phyloP scores from a whole-genome alignment of 2,888 invertebrate species.

The Odontothrips loti region DNA sequence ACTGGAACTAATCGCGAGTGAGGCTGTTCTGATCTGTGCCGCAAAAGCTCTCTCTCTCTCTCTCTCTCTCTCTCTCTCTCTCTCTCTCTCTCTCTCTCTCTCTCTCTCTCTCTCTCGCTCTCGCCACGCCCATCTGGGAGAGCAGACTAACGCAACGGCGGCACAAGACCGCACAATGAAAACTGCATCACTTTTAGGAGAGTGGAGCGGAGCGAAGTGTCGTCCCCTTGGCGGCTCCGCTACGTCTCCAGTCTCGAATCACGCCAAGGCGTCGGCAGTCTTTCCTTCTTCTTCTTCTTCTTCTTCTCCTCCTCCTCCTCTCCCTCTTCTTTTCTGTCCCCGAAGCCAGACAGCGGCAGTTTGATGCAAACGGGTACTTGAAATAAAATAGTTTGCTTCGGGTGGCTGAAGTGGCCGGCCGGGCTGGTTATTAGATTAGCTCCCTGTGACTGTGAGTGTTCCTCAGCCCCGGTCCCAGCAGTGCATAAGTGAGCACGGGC shows the following conservation, averaged over 20 bases:
- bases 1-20: conserved; percentile 5
- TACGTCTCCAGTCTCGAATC: background rate
- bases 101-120: background rate
- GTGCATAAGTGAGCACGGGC: background rate
- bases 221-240: background rate
- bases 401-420: too few species aligned
- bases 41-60: background rate
- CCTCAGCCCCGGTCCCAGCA: background rate
- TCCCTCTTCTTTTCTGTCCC: background rate
- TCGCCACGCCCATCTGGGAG: background rate
- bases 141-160: too few species aligned
- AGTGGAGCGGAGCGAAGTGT: background rate
- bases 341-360: too few species aligned
- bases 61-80: background rate
- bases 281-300: background rate
- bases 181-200: background rate
- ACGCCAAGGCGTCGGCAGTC: background rate
- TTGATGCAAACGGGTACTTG: too few species aligned
- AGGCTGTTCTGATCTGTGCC: background rate
- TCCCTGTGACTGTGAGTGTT: too few species aligned
- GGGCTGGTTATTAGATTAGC: too few species aligned
- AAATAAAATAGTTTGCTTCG: too few species aligned
- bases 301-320: too few species aligned
- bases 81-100: background rate
- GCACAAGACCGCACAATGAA: too few species aligned